Evolutionary conservation across 2,113 vertebrate species (phyloP), one percentile per base, ranked within the genome.

Genomic region (Ramphastos sulfuratus): DNA sequence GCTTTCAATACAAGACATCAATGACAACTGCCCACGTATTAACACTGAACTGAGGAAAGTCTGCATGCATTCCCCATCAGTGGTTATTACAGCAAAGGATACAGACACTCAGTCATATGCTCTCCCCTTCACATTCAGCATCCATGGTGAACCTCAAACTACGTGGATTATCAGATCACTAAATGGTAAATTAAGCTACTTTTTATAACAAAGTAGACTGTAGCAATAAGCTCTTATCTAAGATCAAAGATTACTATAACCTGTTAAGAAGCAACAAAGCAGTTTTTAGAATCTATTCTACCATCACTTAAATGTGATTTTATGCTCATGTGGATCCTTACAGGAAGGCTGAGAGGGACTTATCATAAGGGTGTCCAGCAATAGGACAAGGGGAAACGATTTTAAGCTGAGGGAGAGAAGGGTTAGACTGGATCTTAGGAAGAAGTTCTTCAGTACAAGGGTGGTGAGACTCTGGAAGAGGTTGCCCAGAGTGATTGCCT

Each of bases 21-120:
- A 97, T 16, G 97, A 98, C 85, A 97, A 98, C 75, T 99, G 99
- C 67, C 99, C 99, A 18, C 80, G 54, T 39, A 94, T 99, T 92
- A 97, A 81, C 44, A 96, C 97, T 66, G 97, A 96, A 37, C 37
- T 94, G 33, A 94, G 90, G 71, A 96, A 58, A 82, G 86, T 98
- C 31, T 99, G 99, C 79, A 91, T 97, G 17, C 69, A 97, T 42
- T 79, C 93, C 17, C 97, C 97, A n/a, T 97, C 97, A 0, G 97
- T 98, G 35, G 52, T 97, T 24, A 97, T 99, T 33, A 98, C 97
- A 19, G 98, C 96, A 27, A 92, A 89, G 50, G 94, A 93, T 11
- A 60, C 92, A 23, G 95, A 96, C 15, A 70, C 84, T 18, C 46
- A 74, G n/a, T 94, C 96, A 10, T 98, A 98, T 6, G 97, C 90